Base-by-base conservation (phyloP, 2,888 invertebrate species). In the Lysandra coridon region DNA sequence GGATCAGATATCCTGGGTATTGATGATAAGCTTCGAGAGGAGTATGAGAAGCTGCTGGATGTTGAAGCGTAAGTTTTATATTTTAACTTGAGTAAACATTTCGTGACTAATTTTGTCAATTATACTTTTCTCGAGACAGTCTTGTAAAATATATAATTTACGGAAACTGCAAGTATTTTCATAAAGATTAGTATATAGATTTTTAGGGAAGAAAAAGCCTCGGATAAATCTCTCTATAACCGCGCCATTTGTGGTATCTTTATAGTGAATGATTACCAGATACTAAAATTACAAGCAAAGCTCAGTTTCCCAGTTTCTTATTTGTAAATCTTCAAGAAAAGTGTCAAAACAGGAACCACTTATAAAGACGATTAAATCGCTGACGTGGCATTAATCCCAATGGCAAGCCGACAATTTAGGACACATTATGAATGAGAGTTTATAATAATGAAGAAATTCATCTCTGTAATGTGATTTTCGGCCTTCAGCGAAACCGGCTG, bases 1-100 rank as follows among this genome's bases (percentile, higher is more conserved):
- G 98, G 97, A 3, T 97, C 98, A 89, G 97, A 97, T 90, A 93
- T 98, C 30, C 93, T 98, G 80, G 98, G 98, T 14, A 98, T 98
- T 81, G 97, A 97, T 85, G 96, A 96, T 82, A 95, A 96, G 83
- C 93, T 98, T 30, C 96, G 98, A 7, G 95, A 95, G 83, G 96
- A 97, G 84, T 98, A 97, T 88, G 98, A 98, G 85, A 95, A 96
- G 82, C 81, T 95, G 10, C 84, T 95, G 79, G 89, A 93, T 83
- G 89, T 94, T n/a, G 92, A 95, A 88, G 91, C 89, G 92, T 93
- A 84, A 92, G 92, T 91, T 30, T 76, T 23, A 57, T 17, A 14
- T 57, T 57, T 17, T 17, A 0, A 49, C 12, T 37, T 37, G 3
- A 37, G 37, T 37, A 4, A 37, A 37, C 4, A 37, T 37, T 37